Evolutionary conservation across 1,140 invertebrate species (phyloP), one percentile per base, ranked within the genome.

Genomic region (Lithobius niger): DNA sequence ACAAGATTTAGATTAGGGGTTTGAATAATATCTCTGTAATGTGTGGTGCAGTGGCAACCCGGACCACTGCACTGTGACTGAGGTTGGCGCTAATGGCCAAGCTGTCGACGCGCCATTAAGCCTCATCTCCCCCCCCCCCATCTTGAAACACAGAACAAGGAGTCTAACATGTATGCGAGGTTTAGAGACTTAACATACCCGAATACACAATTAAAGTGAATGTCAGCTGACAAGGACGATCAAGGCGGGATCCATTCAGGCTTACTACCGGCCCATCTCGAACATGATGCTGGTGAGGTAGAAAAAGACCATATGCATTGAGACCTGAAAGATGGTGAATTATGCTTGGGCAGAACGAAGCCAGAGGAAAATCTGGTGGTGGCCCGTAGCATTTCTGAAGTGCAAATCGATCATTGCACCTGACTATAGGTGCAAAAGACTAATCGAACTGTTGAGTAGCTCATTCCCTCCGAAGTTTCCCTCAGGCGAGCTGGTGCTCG

Each of bases 111-210:
- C n/a, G n/a, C n/a, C n/a, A n/a, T n/a, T n/a, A n/a, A n/a, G n/a
- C n/a, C n/a, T n/a, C n/a, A n/a, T n/a, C n/a, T n/a, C 76, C 76
- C 75, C 75, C 75, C 77, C 81, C 82, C 83, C 84, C 84, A 84
- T 88, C 86, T 88, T 86, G 84, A 87, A 88, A 87, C 83, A 88
- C 83, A 83, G 84, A 87, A 84, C 84, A 88, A 86, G 83, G 83
- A 86, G 84, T 87, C 79, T 82, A 84, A 77, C 81, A 79, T 80
- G 77, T 82, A 72, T 76, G 83, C 84, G 75, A 88, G 83, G 84
- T 77, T 78, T 78, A 76, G 78, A 75, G 79, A 74, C 60, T 63
- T 57, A 67, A 65, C 61, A 80, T 81, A 76, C 78, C 75, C 70
- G 76, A 75, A 76, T 76, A 79, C 79, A 74, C 57, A 82, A 77